Percentiles rank a stretch among this genome's conserved stretches.
Conservation (phyloP, 2,113 vertebrate species). For the Amblyornis subalaris region DNA sequence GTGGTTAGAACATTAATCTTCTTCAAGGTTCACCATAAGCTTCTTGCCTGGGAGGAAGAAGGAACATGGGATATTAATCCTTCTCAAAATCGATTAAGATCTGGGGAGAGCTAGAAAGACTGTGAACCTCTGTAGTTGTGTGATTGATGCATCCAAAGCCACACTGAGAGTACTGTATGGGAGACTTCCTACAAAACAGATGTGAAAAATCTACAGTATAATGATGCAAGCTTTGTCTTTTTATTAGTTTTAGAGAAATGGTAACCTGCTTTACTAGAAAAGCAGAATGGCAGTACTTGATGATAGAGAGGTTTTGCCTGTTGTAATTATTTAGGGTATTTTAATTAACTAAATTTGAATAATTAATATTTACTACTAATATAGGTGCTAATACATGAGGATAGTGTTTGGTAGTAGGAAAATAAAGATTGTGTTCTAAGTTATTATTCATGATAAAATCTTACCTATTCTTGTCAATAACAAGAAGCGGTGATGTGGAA, state of each 20-base stretch:
- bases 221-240: neutral
- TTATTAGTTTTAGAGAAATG: neutral
- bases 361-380: neutral
- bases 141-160: neutral
- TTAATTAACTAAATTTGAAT: neutral
- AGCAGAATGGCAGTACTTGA: neutral
- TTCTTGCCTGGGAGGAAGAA: neutral
- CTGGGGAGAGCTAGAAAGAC: neutral
- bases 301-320: neutral
- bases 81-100: slow-evolving; percentile 1
- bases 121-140: neutral
- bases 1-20: neutral
- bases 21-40: neutral
- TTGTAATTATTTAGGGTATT: neutral
- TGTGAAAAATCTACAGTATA: neutral
- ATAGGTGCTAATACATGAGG: neutral
- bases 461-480: neutral
- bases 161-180: neutral
- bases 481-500: neutral
- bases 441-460: neutral
- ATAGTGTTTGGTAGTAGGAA: neutral
- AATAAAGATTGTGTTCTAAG: neutral
- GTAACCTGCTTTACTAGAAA: neutral
- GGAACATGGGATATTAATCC: neutral
- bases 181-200: neutral